Conservation (phyloP, 2,113 vertebrate genomes). For the Myrmecobius fasciatus region DNA sequence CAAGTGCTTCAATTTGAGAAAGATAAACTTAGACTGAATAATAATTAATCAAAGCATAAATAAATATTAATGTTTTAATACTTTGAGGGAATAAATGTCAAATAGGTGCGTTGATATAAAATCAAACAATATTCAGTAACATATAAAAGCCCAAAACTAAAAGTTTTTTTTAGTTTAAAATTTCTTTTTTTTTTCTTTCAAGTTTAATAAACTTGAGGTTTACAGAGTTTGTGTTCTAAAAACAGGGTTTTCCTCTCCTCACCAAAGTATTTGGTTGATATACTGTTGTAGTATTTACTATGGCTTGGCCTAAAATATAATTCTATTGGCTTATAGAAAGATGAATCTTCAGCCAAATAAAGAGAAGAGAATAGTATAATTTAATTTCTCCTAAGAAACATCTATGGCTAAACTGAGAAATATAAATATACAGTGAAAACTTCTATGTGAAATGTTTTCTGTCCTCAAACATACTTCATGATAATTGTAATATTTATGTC, state of each 20-base stretch:
- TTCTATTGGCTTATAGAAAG: background rate
- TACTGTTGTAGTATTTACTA: background rate
- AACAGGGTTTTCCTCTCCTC: background rate
- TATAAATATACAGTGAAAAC: background rate
- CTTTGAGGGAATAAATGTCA: background rate
- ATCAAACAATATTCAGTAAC: background rate
- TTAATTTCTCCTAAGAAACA: background rate
- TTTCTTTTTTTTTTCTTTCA: background rate
- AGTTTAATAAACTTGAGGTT: background rate
- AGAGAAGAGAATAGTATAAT: background rate
- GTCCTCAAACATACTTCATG: background rate
- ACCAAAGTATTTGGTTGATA: background rate
- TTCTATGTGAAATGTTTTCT: background rate
- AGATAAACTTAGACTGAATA: background rate
- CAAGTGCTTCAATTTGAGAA: background rate
- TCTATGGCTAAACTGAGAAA: background rate
- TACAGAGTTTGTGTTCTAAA: background rate
- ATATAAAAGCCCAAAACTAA: background rate
- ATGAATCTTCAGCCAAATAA: background rate
- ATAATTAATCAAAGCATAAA: background rate
- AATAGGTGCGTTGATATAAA: background rate
- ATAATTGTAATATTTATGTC: background rate
- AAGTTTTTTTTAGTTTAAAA: constrained; percentile 2
- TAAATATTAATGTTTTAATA: background rate
- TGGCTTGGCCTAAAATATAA: background rate